phyloP scores from a whole-genome alignment of 1,140 invertebrate genomes.

The Potamilus streckersoni region DNA sequence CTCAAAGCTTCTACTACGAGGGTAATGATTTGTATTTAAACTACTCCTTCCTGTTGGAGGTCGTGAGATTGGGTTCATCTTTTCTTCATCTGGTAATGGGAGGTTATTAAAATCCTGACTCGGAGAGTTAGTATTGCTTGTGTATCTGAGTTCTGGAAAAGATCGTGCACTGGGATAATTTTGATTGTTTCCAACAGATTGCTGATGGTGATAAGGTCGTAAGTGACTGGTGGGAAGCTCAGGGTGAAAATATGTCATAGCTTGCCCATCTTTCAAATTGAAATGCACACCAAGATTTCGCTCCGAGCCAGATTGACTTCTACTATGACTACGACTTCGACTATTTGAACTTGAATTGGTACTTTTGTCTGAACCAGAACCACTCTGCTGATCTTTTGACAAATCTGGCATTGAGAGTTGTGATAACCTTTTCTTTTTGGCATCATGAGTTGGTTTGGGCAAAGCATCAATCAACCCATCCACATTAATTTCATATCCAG shows the following conservation, averaged over 20 bases:
- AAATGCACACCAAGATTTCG: conserved; percentile 57
- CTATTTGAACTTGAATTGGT: conserved; percentile 31
- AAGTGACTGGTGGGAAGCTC: conserved; percentile 30
- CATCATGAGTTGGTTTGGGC: conserved; percentile 43
- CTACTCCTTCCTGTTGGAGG: conserved; percentile 39
- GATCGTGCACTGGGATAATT: conserved; percentile 33
- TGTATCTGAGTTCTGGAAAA: conserved; percentile 43
- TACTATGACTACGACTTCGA: conserved; percentile 38
- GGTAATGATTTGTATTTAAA: conserved; percentile 39
- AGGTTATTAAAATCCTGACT: conserved; percentile 34
- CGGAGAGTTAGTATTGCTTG: conserved; percentile 1
- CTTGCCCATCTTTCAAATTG: conserved; percentile 44
- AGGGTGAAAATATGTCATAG: conserved; percentile 27
- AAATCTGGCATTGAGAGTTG: conserved; percentile 64
- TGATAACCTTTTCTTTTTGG: conserved; percentile 55
- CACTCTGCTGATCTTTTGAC: conserved; percentile 34
- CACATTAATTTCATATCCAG: conserved; percentile 49
- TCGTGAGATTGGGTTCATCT: conserved; percentile 61
- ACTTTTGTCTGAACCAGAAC: conserved; percentile 33
- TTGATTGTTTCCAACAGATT: conserved; percentile 2
- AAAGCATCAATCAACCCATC: conserved; percentile 53
- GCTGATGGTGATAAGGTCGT: conserved; percentile 2
- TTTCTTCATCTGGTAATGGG: conserved; percentile 52
- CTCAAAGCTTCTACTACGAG: conserved; percentile 61
- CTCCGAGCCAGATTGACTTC: conserved; percentile 56